Conservation (phyloP, 2,888 invertebrate genomes). For the Halictus quadricinctus region DNA sequence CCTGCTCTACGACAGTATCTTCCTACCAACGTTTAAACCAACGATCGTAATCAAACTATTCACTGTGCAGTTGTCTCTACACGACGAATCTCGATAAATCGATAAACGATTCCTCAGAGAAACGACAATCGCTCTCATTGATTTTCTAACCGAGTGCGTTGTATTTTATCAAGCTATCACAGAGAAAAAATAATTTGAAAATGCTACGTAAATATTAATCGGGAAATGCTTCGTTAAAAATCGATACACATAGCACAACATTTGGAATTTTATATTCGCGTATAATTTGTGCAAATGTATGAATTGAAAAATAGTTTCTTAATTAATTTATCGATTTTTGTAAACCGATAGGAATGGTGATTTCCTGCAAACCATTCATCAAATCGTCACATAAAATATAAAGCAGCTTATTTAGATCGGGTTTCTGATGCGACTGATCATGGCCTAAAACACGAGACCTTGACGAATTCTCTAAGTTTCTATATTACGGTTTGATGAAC, state of each 20-base stretch:
- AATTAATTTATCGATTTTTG: not conserved
- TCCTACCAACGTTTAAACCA: slow-evolving; percentile 29
- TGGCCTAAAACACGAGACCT: not conserved
- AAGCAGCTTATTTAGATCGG: not conserved
- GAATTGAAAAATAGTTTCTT: not conserved
- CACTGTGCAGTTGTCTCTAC: slow-evolving; percentile 23
- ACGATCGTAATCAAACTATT: slow-evolving; percentile 39
- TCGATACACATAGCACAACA: not conserved
- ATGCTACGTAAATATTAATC: not conserved
- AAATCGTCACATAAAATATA: not conserved
- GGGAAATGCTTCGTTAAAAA: not conserved
- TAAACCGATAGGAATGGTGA: not conserved
- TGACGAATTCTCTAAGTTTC: not conserved
- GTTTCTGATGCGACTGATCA: not conserved
- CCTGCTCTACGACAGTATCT: slow-evolving; percentile 27
- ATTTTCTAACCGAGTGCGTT: not conserved
- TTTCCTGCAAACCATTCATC: not conserved
- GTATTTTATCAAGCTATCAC: not conserved
- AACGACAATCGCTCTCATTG: not conserved
- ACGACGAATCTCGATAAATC: slow-evolving; percentile 32
- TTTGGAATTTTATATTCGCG: not conserved
- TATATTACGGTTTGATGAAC: not conserved
- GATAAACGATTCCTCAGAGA: not conserved
- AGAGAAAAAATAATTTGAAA: not conserved
- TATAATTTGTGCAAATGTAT: not conserved